A percentile compares a stretch with the other conserved stretches of the same genome.
Conservation (phyloP, 2,797 vertebrate species). For the Acrossocheilus wenchowensis region DNA sequence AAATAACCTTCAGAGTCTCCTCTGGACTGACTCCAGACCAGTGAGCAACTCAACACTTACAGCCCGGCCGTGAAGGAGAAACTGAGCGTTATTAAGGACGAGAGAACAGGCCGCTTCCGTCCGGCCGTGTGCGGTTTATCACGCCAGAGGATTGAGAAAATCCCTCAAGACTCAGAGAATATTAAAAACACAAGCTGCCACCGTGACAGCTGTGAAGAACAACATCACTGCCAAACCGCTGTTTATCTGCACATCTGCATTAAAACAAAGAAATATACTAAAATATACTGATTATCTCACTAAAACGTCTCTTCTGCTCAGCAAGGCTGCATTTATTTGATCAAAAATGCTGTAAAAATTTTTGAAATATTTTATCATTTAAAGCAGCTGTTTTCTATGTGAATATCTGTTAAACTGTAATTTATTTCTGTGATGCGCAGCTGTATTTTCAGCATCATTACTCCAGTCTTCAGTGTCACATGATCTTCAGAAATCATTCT, state of each 20-base stretch:
- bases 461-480: background rate
- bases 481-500: background rate
- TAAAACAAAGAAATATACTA: background rate
- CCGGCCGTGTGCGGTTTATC: conserved; percentile 60
- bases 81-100: background rate
- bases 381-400: background rate
- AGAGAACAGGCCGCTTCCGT: background rate
- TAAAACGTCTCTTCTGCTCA: background rate
- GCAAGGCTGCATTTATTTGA: background rate
- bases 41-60: background rate
- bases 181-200: conserved; percentile 38
- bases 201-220: conserved; percentile 44
- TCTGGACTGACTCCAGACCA: background rate
- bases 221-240: conserved; percentile 15
- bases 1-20: background rate
- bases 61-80: background rate
- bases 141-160: conserved; percentile 74
- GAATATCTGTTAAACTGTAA: background rate
- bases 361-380: background rate
- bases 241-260: conserved; percentile 27
- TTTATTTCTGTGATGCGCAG: background rate
- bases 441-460: background rate
- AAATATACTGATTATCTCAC: background rate
- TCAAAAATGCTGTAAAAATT: background rate
- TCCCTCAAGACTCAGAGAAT: conserved; percentile 64